Conservation (phyloP, 2,113 vertebrate species). For the Etheostoma cragini region DNA sequence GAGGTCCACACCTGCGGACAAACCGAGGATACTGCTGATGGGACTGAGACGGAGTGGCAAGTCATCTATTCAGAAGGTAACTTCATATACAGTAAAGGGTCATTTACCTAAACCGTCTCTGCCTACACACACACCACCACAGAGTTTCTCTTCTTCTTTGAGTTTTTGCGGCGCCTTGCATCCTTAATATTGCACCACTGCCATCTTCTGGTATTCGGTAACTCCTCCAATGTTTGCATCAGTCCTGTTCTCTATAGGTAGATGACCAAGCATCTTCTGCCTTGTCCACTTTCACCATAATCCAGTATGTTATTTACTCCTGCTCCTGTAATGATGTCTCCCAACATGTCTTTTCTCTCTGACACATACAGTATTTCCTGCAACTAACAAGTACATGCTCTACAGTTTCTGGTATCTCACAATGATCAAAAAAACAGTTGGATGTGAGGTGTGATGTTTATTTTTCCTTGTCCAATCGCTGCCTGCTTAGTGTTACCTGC, state of each 20-base stretch:
- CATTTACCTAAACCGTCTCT: neutral
- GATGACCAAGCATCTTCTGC: neutral
- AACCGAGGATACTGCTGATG: constrained; percentile 95
- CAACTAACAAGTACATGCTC: too few relatives aligned
- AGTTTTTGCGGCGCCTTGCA: neutral
- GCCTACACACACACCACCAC: neutral
- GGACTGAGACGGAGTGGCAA: constrained; percentile 95
- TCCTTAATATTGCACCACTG: neutral
- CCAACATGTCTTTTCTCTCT: too few relatives aligned
- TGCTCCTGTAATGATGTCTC: too few relatives aligned
- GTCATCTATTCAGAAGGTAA: constrained; percentile 98
- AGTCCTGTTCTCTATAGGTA: neutral
- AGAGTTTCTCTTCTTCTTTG: neutral
- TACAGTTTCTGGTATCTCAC: too few relatives aligned
- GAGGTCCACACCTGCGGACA: constrained; percentile 82
- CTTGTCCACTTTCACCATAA: too few relatives aligned
- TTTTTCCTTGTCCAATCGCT: too few relatives aligned
- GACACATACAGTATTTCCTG: too few relatives aligned
- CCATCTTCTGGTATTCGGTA: neutral
- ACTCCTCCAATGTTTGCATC: neutral
- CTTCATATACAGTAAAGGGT: too few relatives aligned
- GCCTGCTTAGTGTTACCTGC: too few relatives aligned
- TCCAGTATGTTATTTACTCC: too few relatives aligned
- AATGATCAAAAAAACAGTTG: too few relatives aligned
- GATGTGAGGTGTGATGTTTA: too few relatives aligned